Percentiles rank a stretch among this genome's conserved stretches.
These are phyloP conservation scores for Epizoanthus scotinus DNA, from an alignment of 92 coral and sea anemone species.

Conservation along the genomic window DNA sequence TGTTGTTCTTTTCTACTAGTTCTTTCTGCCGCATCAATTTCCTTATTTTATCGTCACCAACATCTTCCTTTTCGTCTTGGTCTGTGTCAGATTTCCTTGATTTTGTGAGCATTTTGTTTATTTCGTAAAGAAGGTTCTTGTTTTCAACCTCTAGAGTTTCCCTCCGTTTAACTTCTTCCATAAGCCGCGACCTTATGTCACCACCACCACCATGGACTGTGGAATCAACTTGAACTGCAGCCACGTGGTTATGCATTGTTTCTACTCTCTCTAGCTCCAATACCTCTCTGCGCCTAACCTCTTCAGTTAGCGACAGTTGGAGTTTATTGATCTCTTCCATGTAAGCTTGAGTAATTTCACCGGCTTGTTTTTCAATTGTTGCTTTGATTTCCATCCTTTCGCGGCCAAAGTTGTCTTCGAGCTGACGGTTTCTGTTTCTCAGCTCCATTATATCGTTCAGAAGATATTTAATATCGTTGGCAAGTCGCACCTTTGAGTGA, in stretches of 20 bases:
- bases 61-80: slow-evolving; percentile 37
- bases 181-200: slow-evolving; percentile 55
- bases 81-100: slow-evolving; percentile 30
- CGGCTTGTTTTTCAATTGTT: slow-evolving; percentile 84
- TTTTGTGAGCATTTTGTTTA: slow-evolving; percentile 63
- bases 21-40: slow-evolving; percentile 45
- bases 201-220: slow-evolving; percentile 21
- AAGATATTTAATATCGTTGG: slow-evolving; percentile 79
- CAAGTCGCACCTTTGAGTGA: slow-evolving; percentile 64
- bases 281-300: slow-evolving; percentile 43
- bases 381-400: slow-evolving; percentile 82
- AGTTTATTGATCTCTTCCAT: slow-evolving; percentile 74
- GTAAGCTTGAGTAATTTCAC: slow-evolving; percentile 80
- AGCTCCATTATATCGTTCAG: slow-evolving; percentile 78
- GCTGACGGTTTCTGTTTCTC: slow-evolving; percentile 69
- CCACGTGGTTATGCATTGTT: slow-evolving; percentile 21
- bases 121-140: slow-evolving; percentile 78
- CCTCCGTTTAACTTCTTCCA: slow-evolving; percentile 63
- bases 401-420: slow-evolving; percentile 72
- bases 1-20: slow-evolving; percentile 46
- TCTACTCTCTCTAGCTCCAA: slow-evolving; percentile 30
- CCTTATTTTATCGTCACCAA: slow-evolving; percentile 6
- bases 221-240: slow-evolving; percentile 20
- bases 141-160: slow-evolving; percentile 81
- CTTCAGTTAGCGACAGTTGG: slow-evolving; percentile 72